These are phyloP conservation scores for Ptyas mucosa DNA, from an alignment of 2,113 vertebrate genomes.

Conservation along the genomic window DNA sequence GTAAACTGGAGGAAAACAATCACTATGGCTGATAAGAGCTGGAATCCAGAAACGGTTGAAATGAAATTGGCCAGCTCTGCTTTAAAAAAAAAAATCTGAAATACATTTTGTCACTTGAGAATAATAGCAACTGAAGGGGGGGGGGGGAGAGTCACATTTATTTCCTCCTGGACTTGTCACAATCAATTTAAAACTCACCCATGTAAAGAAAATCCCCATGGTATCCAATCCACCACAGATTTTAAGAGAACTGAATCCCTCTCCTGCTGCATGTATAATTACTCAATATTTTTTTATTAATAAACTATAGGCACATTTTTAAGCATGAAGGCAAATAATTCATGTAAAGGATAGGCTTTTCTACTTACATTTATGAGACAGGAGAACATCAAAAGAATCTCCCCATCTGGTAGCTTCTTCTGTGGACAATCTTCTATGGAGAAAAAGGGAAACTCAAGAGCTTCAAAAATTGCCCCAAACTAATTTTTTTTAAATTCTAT, in stretches of 20 bases:
- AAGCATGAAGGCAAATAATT: background rate
- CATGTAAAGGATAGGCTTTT: background rate
- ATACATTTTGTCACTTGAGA: background rate
- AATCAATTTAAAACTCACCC: background rate
- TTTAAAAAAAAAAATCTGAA: background rate
- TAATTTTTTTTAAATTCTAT: background rate
- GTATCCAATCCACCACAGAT: background rate
- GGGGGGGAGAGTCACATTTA: background rate
- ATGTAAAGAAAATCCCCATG: background rate
- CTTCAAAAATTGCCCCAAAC: background rate
- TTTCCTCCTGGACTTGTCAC: background rate
- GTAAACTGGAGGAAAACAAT: background rate
- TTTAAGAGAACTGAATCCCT: background rate
- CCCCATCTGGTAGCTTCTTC: slow-evolving; percentile 81
- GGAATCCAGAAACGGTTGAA: background rate
- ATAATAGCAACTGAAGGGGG: background rate
- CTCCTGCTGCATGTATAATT: background rate
- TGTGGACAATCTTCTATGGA: slow-evolving; percentile 73
- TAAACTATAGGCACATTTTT: background rate
- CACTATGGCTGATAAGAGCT: background rate
- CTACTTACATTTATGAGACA: slow-evolving; percentile 81
- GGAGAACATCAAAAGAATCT: slow-evolving; percentile 78
- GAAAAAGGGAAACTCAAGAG: slow-evolving; percentile 26
- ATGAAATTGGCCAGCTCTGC: background rate
- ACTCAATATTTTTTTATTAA: background rate